These are phyloP conservation scores for Urocynchramus pylzowi DNA, from an alignment of 2,113 vertebrate species.

Conservation along the genomic window DNA sequence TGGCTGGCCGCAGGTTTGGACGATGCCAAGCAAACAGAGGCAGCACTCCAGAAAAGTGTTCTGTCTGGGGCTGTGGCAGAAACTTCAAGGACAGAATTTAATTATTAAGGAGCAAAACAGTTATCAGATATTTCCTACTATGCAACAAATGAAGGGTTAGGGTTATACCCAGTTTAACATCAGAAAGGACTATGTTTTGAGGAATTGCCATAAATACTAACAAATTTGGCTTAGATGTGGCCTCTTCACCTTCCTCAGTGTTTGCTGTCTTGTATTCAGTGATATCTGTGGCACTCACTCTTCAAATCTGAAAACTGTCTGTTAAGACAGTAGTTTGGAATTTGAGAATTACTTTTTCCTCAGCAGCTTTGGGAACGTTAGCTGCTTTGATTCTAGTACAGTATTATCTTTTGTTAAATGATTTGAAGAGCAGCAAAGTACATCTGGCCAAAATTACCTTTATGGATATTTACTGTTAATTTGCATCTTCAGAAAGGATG, in stretches of 20 bases:
- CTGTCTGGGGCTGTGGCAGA: not conserved
- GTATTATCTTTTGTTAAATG: not conserved
- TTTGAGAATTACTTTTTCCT: not conserved
- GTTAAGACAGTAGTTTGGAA: not conserved
- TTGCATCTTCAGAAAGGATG: not conserved
- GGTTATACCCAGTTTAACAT: not conserved
- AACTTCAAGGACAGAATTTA: not conserved
- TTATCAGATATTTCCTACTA: not conserved
- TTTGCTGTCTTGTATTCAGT: not conserved
- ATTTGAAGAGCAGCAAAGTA: not conserved
- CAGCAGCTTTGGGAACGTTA: not conserved
- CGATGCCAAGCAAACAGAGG: not conserved
- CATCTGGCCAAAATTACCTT: not conserved
- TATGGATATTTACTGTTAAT: not conserved
- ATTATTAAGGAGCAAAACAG: not conserved
- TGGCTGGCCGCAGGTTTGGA: not conserved
- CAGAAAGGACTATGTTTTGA: not conserved
- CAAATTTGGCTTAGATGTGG: not conserved
- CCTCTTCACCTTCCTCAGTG: not conserved
- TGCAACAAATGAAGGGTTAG: not conserved
- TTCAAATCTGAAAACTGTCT: not conserved
- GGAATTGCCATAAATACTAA: not conserved
- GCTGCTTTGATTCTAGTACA: not conserved
- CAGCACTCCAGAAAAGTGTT: not conserved
- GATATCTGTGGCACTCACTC: not conserved